Evolutionary conservation across 1,140 invertebrate species (phyloP), one percentile per base, ranked within the genome.

Genomic region (Zaprionus ornatus): DNA sequence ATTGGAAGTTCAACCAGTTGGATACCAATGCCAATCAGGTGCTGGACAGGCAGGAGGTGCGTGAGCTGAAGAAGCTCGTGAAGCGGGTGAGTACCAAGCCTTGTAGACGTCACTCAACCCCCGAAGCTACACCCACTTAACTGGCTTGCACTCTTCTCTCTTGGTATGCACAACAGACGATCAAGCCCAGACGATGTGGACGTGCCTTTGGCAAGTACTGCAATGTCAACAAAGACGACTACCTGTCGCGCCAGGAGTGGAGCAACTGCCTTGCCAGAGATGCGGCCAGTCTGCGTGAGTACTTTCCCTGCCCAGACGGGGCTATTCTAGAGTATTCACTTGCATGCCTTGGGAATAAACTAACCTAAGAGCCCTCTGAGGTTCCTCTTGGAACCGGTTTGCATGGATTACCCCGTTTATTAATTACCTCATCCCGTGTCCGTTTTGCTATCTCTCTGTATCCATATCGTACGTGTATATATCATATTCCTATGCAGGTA

Each of bases 1-100:
- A 96, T 52, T 99, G 98, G 98, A 98, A 99, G 92, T 99, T 98
- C 84, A 92, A 93, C 1, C 94, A 95, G 52, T 93, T 99, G 81
- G 98, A 99, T 93, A 92, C 93, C 32, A 96, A 98, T 92, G 94
- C 93, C 13, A 97, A 98, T 92, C 94, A 95, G 25, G 93, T 94
- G 52, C 92, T 99, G 57, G 95, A 97, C 82, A 95, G 95, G 77
- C 94, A 94, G 37, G 98, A 99, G 91, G 97, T 98, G 81, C 94
- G 95, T 74, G 96, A 96, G 67, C 93, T 99, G 5, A 95, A 95
- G 64, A 94, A 95, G 73, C 94, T 98, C 27, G 96, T 98, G 1
- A 97, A 96, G 90, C 97, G 97, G 93, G 94, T 95, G 74, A 81
- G 90, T 91, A 48, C 29, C 35, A 59, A 59, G 60, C 40, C 66